phyloP scores from a whole-genome alignment of 1,140 invertebrate species.

The Hylyphantes graminicola region DNA sequence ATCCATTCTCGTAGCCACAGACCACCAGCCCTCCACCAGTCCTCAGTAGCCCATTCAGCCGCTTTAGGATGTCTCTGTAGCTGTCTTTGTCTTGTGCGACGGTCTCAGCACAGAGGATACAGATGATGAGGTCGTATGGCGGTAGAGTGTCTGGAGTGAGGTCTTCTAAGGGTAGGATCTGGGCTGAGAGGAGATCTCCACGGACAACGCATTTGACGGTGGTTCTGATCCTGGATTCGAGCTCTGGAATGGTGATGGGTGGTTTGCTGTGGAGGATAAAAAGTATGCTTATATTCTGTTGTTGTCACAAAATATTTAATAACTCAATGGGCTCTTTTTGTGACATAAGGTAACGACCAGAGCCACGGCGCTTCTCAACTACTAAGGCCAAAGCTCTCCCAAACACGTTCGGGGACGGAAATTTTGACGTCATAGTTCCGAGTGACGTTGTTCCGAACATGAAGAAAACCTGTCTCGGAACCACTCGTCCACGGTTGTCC shows the following conservation, averaged over 20 bases:
- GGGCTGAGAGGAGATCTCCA: background rate
- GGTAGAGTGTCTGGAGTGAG: slow-evolving; percentile 3
- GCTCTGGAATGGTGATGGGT: background rate
- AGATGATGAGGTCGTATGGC: slow-evolving; percentile 4
- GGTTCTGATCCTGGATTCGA: slow-evolving; percentile 12
- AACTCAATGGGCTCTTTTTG: background rate
- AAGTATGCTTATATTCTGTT: background rate
- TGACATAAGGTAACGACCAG: background rate
- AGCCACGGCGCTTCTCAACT: too few species aligned
- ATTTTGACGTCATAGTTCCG: too few species aligned
- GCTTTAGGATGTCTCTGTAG: slow-evolving; percentile 15
- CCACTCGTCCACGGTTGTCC: too few species aligned
- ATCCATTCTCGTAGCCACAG: slow-evolving; percentile 26
- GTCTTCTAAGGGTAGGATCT: background rate
- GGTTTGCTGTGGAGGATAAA: background rate
- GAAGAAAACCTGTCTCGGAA: too few species aligned
- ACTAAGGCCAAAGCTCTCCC: too few species aligned
- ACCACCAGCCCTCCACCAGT: background rate
- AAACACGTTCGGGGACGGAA: too few species aligned
- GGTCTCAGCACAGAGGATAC: slow-evolving; percentile 1
- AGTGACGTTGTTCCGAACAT: too few species aligned
- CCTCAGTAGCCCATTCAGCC: slow-evolving; percentile 7
- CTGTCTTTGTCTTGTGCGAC: slow-evolving; percentile 1
- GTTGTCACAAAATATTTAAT: background rate
- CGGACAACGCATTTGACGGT: slow-evolving; percentile 11